Conservation (phyloP, 2,888 invertebrate species). For the Chrysolina haemoptera region DNA sequence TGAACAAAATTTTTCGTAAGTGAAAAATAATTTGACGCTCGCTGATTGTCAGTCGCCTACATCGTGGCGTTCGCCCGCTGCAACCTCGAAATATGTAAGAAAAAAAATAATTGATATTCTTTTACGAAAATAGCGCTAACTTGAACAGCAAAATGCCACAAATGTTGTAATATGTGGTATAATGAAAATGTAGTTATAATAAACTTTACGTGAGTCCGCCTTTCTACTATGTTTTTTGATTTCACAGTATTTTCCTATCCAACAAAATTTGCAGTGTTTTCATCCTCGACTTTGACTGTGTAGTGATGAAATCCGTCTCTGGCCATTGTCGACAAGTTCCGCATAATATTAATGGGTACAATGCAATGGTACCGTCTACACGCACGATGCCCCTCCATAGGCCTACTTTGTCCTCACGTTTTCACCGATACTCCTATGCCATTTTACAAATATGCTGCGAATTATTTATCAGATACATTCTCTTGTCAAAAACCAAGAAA, state of each 20-base stretch:
- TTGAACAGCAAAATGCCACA: too few species aligned
- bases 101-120: too few species aligned
- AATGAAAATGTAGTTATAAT: too few species aligned
- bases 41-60: too few species aligned
- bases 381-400: conserved; percentile 35
- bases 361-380: conserved; percentile 40
- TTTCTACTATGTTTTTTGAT: too few species aligned
- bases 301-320: neutral
- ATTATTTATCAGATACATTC: conserved; percentile 42
- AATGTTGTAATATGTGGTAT: too few species aligned
- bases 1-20: too few species aligned
- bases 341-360: conserved; percentile 16
- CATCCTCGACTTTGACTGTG: conserved; percentile 2
- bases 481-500: conserved; percentile 37
- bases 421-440: conserved; percentile 48
- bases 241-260: neutral
- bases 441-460: conserved; percentile 57
- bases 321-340: neutral
- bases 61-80: too few species aligned
- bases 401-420: conserved; percentile 40
- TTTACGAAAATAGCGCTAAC: too few species aligned
- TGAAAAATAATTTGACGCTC: too few species aligned
- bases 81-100: too few species aligned
- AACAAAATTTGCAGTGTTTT: neutral
- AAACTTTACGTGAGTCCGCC: too few species aligned